These are phyloP conservation scores for Polyommatus icarus DNA, from an alignment of 2,888 invertebrate species.

Conservation along the genomic window DNA sequence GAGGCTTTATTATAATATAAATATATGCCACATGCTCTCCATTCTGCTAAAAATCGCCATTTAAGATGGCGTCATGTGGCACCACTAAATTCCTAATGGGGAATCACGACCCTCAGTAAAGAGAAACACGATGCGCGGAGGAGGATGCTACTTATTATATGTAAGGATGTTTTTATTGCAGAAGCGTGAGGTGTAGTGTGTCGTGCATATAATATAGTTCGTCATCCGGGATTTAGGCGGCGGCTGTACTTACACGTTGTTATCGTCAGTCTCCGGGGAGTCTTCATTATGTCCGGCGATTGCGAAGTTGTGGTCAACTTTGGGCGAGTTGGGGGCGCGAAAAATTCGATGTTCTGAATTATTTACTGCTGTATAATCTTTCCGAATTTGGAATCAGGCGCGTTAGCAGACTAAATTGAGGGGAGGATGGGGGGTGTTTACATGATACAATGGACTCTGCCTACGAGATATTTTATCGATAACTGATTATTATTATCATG, in stretches of 20 bases:
- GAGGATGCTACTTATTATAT: too few relatives aligned
- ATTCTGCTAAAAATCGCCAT: too few relatives aligned
- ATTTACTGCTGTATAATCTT: background rate
- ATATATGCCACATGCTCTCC: too few relatives aligned
- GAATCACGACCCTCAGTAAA: too few relatives aligned
- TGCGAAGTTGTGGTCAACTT: conserved; percentile 30
- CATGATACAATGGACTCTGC: background rate
- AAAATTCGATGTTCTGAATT: conserved; percentile 28
- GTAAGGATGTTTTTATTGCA: background rate
- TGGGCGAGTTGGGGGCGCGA: background rate
- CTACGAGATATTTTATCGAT: background rate
- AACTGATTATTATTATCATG: too few relatives aligned
- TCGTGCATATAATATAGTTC: conserved; percentile 30
- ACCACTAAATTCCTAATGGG: too few relatives aligned
- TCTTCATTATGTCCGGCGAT: conserved; percentile 37
- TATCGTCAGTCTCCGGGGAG: conserved; percentile 40
- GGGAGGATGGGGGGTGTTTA: too few relatives aligned
- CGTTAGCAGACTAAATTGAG: background rate
- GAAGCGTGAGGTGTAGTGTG: background rate
- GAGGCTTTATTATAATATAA: too few relatives aligned
- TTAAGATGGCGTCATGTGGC: too few relatives aligned
- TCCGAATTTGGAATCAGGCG: background rate
- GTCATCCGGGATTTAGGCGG: conserved; percentile 39
- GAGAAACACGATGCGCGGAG: too few relatives aligned
- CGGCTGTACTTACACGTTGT: conserved; percentile 42